phyloP scores from a whole-genome alignment of 2,888 invertebrate species.

The Hydraecia micacea region DNA sequence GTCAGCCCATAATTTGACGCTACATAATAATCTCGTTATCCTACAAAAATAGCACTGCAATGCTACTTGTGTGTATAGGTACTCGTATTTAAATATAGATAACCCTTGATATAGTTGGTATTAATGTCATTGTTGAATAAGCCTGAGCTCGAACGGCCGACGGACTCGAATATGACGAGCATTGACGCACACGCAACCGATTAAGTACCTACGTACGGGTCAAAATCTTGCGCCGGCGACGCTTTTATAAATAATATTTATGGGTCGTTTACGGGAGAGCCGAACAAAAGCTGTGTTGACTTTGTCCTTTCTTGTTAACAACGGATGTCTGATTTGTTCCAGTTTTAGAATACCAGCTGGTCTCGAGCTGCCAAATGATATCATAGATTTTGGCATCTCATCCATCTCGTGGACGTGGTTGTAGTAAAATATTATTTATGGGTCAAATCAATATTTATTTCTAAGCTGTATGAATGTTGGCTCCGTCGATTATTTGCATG shows the following conservation, averaged over 20 bases:
- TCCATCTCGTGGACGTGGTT: slow-evolving; percentile 12
- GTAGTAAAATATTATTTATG: slow-evolving; percentile 20
- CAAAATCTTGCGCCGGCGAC: slow-evolving; percentile 60
- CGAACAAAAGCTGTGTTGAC: slow-evolving; percentile 40
- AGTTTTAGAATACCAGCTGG: neutral
- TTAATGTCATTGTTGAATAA: slow-evolving; percentile 68
- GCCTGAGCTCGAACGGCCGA: slow-evolving; percentile 46
- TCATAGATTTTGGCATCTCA: slow-evolving; percentile 5
- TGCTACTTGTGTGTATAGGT: slow-evolving; percentile 70
- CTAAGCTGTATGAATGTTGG: neutral
- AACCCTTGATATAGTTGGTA: slow-evolving; percentile 72
- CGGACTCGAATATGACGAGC: slow-evolving; percentile 57
- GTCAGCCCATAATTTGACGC: slow-evolving; percentile 42
- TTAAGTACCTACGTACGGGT: slow-evolving; percentile 54
- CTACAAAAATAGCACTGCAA: slow-evolving; percentile 76
- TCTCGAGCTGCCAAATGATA: neutral
- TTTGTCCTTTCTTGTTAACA: slow-evolving; percentile 14
- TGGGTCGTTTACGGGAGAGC: slow-evolving; percentile 47
- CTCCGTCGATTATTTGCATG: neutral
- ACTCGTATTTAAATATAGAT: slow-evolving; percentile 71
- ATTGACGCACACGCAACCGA: slow-evolving; percentile 65
- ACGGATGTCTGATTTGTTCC: neutral
- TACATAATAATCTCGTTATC: slow-evolving; percentile 65
- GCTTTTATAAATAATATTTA: slow-evolving; percentile 63
- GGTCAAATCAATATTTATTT: slow-evolving; percentile 9